Percentiles rank a stretch among this genome's conserved stretches.
Conservation (phyloP, 1,140 invertebrate species). For the Cecropterus lyciades region DNA sequence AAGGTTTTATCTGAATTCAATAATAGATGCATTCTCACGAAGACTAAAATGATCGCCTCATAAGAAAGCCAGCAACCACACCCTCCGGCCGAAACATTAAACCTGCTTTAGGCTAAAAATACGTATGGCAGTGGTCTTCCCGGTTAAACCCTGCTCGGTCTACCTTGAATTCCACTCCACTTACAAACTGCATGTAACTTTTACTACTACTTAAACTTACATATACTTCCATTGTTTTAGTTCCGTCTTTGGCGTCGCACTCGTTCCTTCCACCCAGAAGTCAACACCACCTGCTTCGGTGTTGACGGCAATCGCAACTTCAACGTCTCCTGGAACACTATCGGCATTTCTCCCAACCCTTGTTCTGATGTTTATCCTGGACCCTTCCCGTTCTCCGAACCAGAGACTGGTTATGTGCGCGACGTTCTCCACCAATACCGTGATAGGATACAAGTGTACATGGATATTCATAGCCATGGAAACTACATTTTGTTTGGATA, state of each 20-base stretch:
- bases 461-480: slow-evolving; percentile 62
- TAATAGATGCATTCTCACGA: too few relatives aligned
- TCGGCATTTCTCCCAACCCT: slow-evolving; percentile 87
- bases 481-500: slow-evolving; percentile 85
- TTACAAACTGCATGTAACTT: too few relatives aligned
- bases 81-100: too few relatives aligned
- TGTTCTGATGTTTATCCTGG: slow-evolving; percentile 89
- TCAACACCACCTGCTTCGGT: slow-evolving; percentile 73
- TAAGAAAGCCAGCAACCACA: too few relatives aligned
- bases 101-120: too few relatives aligned
- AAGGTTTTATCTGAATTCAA: too few relatives aligned
- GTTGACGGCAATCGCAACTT: slow-evolving; percentile 87
- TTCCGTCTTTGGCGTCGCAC: slow-evolving; percentile 82
- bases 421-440: slow-evolving; percentile 66
- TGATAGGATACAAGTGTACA: slow-evolving; percentile 53
- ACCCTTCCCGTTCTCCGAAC: slow-evolving; percentile 88
- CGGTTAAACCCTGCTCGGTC: too few relatives aligned
- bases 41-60: too few relatives aligned
- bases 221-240: slow-evolving; percentile 43
- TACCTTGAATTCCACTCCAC: too few relatives aligned
- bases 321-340: slow-evolving; percentile 84
- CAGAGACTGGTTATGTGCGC: slow-evolving; percentile 83
- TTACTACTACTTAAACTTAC: too few relatives aligned
- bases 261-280: slow-evolving; percentile 50
- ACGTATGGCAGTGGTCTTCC: too few relatives aligned